These are phyloP conservation scores for Thera britannica DNA, from an alignment of 2,888 invertebrate species.

Conservation along the genomic window DNA sequence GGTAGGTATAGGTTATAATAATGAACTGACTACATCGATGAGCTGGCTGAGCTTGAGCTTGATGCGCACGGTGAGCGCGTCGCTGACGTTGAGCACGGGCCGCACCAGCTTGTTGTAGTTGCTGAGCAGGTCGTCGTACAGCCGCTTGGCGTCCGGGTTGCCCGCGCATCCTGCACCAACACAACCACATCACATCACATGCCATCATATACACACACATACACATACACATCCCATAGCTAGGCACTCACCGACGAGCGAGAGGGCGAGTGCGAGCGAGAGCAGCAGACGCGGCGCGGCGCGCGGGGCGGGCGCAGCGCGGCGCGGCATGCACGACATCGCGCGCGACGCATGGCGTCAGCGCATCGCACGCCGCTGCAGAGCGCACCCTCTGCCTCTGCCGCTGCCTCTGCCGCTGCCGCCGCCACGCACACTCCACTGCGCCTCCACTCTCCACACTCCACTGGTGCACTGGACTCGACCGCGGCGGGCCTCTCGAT, in stretches of 20 bases:
- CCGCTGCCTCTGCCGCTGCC: slow-evolving; percentile 20
- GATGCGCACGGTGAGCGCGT: slow-evolving; percentile 97
- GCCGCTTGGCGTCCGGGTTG: slow-evolving; percentile 97
- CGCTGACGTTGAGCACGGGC: slow-evolving; percentile 97
- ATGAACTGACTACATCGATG: slow-evolving; percentile 96
- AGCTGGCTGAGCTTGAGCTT: slow-evolving; percentile 98
- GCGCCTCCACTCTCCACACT: not conserved
- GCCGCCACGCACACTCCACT: slow-evolving; percentile 26
- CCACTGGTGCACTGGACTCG: not conserved
- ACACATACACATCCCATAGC: not conserved
- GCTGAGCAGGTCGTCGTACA: slow-evolving; percentile 97
- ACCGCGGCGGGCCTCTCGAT: not conserved
- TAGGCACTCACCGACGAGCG: slow-evolving; percentile 48
- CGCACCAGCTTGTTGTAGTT: slow-evolving; percentile 98
- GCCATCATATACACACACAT: not conserved
- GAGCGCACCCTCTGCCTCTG: slow-evolving; percentile 38
- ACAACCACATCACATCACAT: not conserved
- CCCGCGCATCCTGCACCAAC: slow-evolving; percentile 89
- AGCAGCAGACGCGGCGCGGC: slow-evolving; percentile 67
- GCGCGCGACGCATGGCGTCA: slow-evolving; percentile 75
- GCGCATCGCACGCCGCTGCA: slow-evolving; percentile 59
- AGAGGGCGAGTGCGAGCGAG: slow-evolving; percentile 62
- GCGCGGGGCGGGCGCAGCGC: slow-evolving; percentile 62
- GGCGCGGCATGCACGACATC: slow-evolving; percentile 70
- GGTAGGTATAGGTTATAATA: not conserved